Evolutionary conservation across 2,888 invertebrate genomes (phyloP).

Genomic region (Phyto melanocephala): DNA sequence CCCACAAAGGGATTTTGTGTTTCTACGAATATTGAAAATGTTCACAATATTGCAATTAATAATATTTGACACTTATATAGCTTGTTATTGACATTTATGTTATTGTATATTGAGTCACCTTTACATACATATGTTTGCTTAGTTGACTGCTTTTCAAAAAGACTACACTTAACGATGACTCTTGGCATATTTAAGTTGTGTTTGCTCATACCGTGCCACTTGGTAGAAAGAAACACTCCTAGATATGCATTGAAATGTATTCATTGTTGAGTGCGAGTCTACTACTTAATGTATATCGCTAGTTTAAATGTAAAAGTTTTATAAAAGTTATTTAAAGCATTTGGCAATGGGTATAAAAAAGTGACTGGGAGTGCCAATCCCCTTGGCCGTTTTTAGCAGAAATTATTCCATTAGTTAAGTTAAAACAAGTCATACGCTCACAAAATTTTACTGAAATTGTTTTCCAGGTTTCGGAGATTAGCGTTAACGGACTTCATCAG

Average conservation of each 20-base stretch:
- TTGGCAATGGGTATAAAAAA: no score
- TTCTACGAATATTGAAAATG: neutral
- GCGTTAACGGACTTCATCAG: no score
- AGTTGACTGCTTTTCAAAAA: slow-evolving; percentile 11
- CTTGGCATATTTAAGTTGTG: slow-evolving; percentile 22
- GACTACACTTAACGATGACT: slow-evolving; percentile 16
- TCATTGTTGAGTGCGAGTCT: neutral
- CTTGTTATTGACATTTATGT: slow-evolving; percentile 28
- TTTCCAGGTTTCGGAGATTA: no score
- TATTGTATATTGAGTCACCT: neutral
- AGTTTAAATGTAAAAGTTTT: no score
- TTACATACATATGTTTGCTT: no score
- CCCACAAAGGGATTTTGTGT: neutral
- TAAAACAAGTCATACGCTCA: no score
- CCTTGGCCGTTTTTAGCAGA: no score
- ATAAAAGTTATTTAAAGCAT: no score
- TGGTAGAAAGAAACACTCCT: neutral
- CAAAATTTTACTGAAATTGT: no score
- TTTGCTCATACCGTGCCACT: neutral
- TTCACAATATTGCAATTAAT: neutral
- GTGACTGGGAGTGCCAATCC: no score
- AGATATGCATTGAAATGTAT: neutral
- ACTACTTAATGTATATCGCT: no score
- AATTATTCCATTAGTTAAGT: no score
- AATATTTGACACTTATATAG: slow-evolving; percentile 1